Percentiles rank a stretch among this genome's conserved stretches.
These are phyloP conservation scores for Hyposmocoma kahamanoa DNA, from an alignment of 1,140 invertebrate genomes.

Conservation along the genomic window DNA sequence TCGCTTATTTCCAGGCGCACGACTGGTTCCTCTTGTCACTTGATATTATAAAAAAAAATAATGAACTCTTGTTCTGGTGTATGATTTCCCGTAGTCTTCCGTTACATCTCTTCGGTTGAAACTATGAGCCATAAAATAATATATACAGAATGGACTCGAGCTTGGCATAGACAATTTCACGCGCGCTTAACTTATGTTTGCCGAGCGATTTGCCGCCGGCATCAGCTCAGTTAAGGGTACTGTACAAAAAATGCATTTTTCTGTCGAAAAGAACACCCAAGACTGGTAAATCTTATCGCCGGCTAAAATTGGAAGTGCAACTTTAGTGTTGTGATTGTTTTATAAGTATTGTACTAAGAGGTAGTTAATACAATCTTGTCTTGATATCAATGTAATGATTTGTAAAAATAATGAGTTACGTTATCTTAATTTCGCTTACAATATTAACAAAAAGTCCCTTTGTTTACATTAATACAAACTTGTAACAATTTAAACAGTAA, in stretches of 20 bases:
- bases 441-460: constrained; percentile 2
- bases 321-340: background rate
- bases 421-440: background rate
- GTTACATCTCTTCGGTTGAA: no score
- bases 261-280: background rate
- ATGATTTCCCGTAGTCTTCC: no score
- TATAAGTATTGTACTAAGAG: no score
- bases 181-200: constrained; percentile 58
- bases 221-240: constrained; percentile 6
- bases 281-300: background rate
- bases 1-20: no score
- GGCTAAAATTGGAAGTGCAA: background rate
- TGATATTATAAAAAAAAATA: no score
- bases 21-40: no score
- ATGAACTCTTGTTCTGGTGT: no score
- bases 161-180: constrained; percentile 52
- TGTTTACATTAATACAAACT: constrained; percentile 42
- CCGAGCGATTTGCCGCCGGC: constrained; percentile 51
- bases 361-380: no score
- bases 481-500: constrained; percentile 48
- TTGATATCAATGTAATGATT: no score
- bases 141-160: constrained; percentile 26
- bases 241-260: background rate
- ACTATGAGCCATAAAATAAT: constrained; percentile 23
- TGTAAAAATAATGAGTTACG: background rate